Evolutionary conservation across 2,888 invertebrate genomes (phyloP).

Genomic region (Xanthorhoe spadicearia): DNA sequence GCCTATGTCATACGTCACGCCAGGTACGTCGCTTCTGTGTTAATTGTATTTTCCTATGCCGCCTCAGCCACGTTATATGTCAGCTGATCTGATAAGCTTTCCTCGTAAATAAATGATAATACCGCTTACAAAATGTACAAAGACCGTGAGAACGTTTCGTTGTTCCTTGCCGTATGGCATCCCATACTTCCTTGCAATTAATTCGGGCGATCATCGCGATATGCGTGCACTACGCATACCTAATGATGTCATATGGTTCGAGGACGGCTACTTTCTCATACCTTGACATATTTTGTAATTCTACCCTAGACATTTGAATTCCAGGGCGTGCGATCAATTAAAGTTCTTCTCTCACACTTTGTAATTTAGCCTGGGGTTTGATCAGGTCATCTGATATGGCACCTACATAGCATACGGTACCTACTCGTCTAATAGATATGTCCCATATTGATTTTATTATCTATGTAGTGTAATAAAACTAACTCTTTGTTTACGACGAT

Average conservation of each 20-base stretch:
- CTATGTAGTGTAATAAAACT: background rate
- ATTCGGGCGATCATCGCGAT: constrained; percentile 78
- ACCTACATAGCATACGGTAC: background rate
- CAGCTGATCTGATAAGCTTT: constrained; percentile 36
- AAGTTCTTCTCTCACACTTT: constrained; percentile 30
- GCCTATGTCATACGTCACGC: constrained; percentile 41
- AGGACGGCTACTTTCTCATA: constrained; percentile 67
- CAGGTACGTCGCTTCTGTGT: constrained; percentile 30
- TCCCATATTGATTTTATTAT: background rate
- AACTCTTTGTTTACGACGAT: constrained; percentile 21
- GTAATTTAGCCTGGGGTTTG: constrained; percentile 12
- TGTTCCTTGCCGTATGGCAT: constrained; percentile 72
- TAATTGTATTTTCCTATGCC: constrained; percentile 26
- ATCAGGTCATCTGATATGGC: constrained; percentile 11
- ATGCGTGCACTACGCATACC: constrained; percentile 69
- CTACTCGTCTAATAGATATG: background rate
- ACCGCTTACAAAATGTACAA: constrained; percentile 42
- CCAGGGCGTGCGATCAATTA: constrained; percentile 38
- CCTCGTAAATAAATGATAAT: constrained; percentile 35
- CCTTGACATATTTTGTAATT: constrained; percentile 50
- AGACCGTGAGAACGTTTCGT: constrained; percentile 71
- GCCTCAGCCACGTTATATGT: constrained; percentile 21
- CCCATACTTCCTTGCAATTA: constrained; percentile 79
- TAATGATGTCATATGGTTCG: constrained; percentile 74
- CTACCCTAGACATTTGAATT: constrained; percentile 41